Evolutionary conservation across 1,140 invertebrate genomes (phyloP), one percentile per base, ranked within the genome.

Genomic region (Anastatus disparis): DNA sequence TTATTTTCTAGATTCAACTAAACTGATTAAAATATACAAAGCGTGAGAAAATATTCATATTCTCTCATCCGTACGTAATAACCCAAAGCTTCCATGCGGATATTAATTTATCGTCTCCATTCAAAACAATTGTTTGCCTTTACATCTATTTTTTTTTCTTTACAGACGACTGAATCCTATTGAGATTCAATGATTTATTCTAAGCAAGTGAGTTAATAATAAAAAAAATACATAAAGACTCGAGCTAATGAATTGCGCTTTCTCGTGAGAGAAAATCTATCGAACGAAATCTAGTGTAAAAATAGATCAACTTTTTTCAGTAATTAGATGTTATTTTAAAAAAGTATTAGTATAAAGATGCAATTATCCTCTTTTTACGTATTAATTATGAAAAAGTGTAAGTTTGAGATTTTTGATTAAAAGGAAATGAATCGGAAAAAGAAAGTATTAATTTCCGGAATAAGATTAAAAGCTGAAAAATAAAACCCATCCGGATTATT

Each of bases 221-320:
- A n/a, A n/a, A n/a, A n/a, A n/a, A n/a, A n/a, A n/a, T n/a, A n/a
- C n/a, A n/a, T n/a, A n/a, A n/a, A 15, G 10, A 50, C n/a, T 24
- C n/a, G 20, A 35, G 26, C 20, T 46, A 67, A 58, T 67, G 40
- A 67, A 67, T 58, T 35, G 27, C 42, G 29, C 64, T 58, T 67
- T 67, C 64, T 67, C 64, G 26, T 31, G 64, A 50, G 53, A 58
- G 64, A 67, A 67, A 67, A 67, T 26, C 48, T 2, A 3, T 8
- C 20, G 31, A 63, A 15, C n/a, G n/a, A 6, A 22, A 26, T 62
- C 20, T 24, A n/a, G 26, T 2, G 26, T 31, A 62, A 10, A 46
- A 63, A 35, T 35, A 10, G 10, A 4, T 10, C 4, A 35, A 35
- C 31, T n/a, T n/a, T n/a, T n/a, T n/a, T n/a, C n/a, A n/a, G n/a